Percentiles rank a stretch among this genome's conserved stretches.
These are phyloP conservation scores for Agriopis leucophaearia DNA, from an alignment of 2,888 invertebrate genomes.

Conservation along the genomic window DNA sequence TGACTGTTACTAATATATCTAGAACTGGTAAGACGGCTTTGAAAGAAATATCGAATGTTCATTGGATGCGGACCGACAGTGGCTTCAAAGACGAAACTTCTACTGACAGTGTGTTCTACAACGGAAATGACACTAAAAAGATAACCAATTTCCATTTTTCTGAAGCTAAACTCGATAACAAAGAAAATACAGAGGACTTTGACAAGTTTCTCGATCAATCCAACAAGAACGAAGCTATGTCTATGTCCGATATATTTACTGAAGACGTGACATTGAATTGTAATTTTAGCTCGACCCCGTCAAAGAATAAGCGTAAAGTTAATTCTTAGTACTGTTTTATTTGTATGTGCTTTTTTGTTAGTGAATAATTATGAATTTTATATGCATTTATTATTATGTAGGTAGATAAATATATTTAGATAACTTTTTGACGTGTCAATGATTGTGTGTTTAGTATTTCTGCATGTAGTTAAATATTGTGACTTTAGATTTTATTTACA, in stretches of 20 bases:
- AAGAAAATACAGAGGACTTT: conserved; percentile 73
- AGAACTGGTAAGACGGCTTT: conserved; percentile 65
- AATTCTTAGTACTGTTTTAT: conserved; percentile 53
- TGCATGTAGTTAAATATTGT: conserved; percentile 68
- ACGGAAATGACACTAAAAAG: conserved; percentile 60
- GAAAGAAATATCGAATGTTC: conserved; percentile 78
- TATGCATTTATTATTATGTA: conserved; percentile 72
- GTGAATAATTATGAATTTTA: conserved; percentile 65
- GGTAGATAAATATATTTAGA: conserved; percentile 51
- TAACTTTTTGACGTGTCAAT: conserved; percentile 59
- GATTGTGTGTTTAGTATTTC: conserved; percentile 49
- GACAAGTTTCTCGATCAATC: conserved; percentile 65
- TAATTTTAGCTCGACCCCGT: conserved; percentile 82
- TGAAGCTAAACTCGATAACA: conserved; percentile 67
- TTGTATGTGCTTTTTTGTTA: conserved; percentile 48
- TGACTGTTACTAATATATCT: conserved; percentile 72
- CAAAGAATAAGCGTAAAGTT: conserved; percentile 77
- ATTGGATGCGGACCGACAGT: conserved; percentile 82
- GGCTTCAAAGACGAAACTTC: conserved; percentile 82
- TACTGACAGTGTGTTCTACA: conserved; percentile 72
- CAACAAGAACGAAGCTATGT: conserved; percentile 73
- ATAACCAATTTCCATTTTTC: conserved; percentile 61
- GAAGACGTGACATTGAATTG: conserved; percentile 80
- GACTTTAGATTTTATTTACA: conserved; percentile 67
- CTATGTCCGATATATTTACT: conserved; percentile 78